Evolutionary conservation across 2,113 vertebrate genomes (phyloP).

Genomic region (Dromaius novaehollandiae): DNA sequence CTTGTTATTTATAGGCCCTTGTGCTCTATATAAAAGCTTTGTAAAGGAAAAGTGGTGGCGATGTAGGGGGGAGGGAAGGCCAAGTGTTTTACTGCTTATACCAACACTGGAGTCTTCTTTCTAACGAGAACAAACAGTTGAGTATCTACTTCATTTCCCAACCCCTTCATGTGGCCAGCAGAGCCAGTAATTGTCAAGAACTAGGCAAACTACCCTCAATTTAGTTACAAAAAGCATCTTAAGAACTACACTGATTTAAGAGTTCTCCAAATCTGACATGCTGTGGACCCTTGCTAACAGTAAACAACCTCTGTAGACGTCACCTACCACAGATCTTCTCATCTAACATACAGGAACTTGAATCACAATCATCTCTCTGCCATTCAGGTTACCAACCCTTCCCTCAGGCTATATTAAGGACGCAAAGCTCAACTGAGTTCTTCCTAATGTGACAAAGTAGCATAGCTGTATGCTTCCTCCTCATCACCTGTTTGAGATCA

Average conservation of each 20-base stretch:
- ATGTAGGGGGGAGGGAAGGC: slow-evolving; percentile 16
- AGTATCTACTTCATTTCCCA: not conserved
- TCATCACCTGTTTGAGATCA: not conserved
- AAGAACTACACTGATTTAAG: not conserved
- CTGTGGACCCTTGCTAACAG: not conserved
- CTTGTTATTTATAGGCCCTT: slow-evolving; percentile 77
- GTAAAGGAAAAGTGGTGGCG: slow-evolving; percentile 50
- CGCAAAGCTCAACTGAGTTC: not conserved
- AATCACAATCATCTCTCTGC: not conserved
- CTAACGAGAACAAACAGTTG: slow-evolving; percentile 5
- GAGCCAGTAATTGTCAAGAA: not conserved
- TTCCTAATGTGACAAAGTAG: fast-evolving
- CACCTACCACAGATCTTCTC: not conserved
- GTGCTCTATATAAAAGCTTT: slow-evolving; percentile 70
- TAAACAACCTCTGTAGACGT: not conserved
- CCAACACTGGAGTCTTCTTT: slow-evolving; percentile 13
- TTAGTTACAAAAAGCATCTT: not conserved
- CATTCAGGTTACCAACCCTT: not conserved
- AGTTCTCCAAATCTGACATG: not conserved
- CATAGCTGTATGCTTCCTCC: not conserved
- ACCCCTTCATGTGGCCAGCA: not conserved
- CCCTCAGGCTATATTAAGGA: not conserved
- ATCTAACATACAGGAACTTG: not conserved
- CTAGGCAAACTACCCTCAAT: not conserved
- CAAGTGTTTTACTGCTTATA: slow-evolving; percentile 37